Evolutionary conservation across 2,113 vertebrate species (phyloP), one percentile per base, ranked within the genome.

Genomic region (Mohoua ochrocephala): DNA sequence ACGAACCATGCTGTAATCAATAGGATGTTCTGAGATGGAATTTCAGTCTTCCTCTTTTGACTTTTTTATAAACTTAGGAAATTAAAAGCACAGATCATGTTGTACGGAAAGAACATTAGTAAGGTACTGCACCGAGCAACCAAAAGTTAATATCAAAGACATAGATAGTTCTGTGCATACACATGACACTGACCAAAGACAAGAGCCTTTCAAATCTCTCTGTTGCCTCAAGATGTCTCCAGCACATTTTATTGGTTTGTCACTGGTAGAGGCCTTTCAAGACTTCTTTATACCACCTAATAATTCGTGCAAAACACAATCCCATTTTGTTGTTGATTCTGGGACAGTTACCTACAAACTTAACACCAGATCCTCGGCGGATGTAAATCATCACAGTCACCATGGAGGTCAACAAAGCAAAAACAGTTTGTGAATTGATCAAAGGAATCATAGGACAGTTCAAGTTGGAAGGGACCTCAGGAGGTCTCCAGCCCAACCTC

Each of bases 41-140:
- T 95, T 97, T 95, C 94, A 97, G 89, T 75, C 88, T 84, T 88
- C 15, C 7, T 74, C 91, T 87, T 96, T 89, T 95, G 94, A 92
- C 69, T 95, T 89, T 93, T 95, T 95, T 78, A 91, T 94, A 91
- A 93, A 95, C 94, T 84, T 78, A 28, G 52, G 56, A 91, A 85
- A 80, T 88, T 30, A 86, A 89, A 90, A 87, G 37, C 88, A 80
- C n/a, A 41, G 53, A 41, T 21, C 9, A 4, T 4, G 2, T 57
- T 59, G 13, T 52, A 63, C 2, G 5, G 52, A 81, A 67, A 71
- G 54, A n/a, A 24, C 67, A 59, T 86, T 63, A 70, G 23, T 35
- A 41, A 84, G 35, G 24, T 67, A 54, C 42, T 84, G 27, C 0
- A 0, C 6, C 22, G 19, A 50, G 27, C 42, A 86, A 65, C 14